Evolutionary conservation across 2,888 invertebrate genomes (phyloP).

Genomic region (Spialia ferax): DNA sequence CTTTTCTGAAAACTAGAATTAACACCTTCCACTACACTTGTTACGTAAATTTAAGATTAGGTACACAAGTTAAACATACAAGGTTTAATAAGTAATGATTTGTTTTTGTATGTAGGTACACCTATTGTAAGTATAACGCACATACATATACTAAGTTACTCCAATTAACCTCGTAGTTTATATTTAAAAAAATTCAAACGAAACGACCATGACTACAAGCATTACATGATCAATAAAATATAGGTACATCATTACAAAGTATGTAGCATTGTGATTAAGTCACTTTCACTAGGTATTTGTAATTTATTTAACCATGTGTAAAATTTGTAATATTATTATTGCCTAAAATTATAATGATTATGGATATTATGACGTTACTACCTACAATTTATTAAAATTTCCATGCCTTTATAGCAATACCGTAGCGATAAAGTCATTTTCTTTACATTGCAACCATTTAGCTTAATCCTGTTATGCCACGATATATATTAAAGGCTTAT

Average conservation of each 20-base stretch:
- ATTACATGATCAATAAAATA: neutral
- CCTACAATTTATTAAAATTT: neutral
- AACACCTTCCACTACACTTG: neutral
- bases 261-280: neutral
- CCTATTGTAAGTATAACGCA: neutral
- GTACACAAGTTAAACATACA: too few relatives aligned
- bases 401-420: neutral
- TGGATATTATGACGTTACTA: too few relatives aligned
- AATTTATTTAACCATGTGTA: too few relatives aligned
- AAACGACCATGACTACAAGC: neutral
- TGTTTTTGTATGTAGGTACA: too few relatives aligned
- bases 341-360: too few relatives aligned
- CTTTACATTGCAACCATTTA: neutral
- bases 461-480: neutral
- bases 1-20: neutral
- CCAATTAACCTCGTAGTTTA: neutral
- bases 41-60: neutral
- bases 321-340: too few relatives aligned
- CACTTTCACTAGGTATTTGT: too few relatives aligned
- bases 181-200: too few relatives aligned
- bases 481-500: conserved; percentile 16
- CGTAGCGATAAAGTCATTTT: neutral
- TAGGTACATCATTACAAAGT: neutral
- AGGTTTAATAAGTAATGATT: too few relatives aligned
- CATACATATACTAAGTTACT: too few relatives aligned